phyloP scores from a whole-genome alignment of 2,888 invertebrate species.

The Ophion ventricosus region DNA sequence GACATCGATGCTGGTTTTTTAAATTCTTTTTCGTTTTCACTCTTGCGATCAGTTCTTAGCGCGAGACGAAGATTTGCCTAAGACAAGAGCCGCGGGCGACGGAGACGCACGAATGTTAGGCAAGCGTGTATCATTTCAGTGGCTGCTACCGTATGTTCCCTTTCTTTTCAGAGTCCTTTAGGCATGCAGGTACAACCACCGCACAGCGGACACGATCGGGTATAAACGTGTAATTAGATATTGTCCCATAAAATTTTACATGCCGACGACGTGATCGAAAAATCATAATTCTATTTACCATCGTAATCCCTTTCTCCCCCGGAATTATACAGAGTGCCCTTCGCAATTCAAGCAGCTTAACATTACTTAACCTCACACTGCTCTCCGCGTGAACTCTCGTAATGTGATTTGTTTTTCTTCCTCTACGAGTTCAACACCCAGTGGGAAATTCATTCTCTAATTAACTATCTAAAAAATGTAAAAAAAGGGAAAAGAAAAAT shows the following conservation, averaged over 20 bases:
- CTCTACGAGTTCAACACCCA: slow-evolving; percentile 10
- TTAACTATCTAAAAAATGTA: slow-evolving; percentile 54
- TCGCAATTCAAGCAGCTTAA: slow-evolving; percentile 66
- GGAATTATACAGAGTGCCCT: slow-evolving; percentile 36
- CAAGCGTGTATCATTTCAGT: not conserved
- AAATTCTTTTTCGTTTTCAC: slow-evolving; percentile 57
- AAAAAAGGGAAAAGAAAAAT: not conserved
- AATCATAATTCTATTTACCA: slow-evolving; percentile 45
- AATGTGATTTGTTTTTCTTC: slow-evolving; percentile 16
- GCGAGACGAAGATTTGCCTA: not conserved
- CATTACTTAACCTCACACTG: slow-evolving; percentile 66
- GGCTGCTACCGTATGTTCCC: not conserved
- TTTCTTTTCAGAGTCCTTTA: slow-evolving; percentile 5
- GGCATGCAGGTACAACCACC: not conserved
- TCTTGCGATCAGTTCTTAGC: slow-evolving; percentile 19
- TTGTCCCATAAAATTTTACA: slow-evolving; percentile 52
- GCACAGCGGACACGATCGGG: not conserved
- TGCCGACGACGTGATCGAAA: slow-evolving; percentile 47
- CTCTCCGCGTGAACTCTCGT: slow-evolving; percentile 58
- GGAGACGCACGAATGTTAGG: not conserved
- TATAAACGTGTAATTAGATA: not conserved
- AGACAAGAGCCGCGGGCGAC: not conserved
- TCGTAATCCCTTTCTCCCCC: slow-evolving; percentile 31
- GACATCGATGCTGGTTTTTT: slow-evolving; percentile 82
- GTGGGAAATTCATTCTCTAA: slow-evolving; percentile 53